A percentile compares a stretch with the other conserved stretches of the same genome.
These are phyloP conservation scores for Rotaria magnacalcarata DNA, from an alignment of 2,888 invertebrate genomes.

Conservation along the genomic window DNA sequence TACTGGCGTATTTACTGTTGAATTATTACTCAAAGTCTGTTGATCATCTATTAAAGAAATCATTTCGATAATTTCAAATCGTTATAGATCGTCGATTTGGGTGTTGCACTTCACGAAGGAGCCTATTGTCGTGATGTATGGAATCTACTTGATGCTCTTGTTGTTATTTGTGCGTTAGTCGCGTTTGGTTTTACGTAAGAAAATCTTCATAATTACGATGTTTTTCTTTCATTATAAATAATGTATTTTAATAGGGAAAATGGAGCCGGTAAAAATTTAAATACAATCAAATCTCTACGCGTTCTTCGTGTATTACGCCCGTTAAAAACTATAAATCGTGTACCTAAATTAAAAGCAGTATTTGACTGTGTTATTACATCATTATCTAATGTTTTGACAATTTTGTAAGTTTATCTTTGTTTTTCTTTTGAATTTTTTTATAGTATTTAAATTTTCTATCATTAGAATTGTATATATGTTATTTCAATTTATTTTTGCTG, in stretches of 20 bases:
- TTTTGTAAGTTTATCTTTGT: conserved; percentile 64
- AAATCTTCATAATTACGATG: too few species aligned
- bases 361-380: conserved; percentile 99
- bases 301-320: conserved; percentile 97
- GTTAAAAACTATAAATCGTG: conserved; percentile 98
- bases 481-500: conserved; percentile 96
- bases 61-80: too few species aligned
- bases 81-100: conserved; percentile 68
- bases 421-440: too few species aligned
- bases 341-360: conserved; percentile 96
- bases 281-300: conserved; percentile 97
- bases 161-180: conserved; percentile 93
- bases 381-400: conserved; percentile 99
- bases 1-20: conserved; percentile 97
- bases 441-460: too few species aligned
- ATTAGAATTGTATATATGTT: conserved; percentile 87
- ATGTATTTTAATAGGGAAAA: conserved; percentile 18
- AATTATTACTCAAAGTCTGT: conserved; percentile 77
- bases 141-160: conserved; percentile 98
- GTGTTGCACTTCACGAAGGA: conserved; percentile 91
- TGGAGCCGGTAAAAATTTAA: conserved; percentile 70
- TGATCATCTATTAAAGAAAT: not conserved
- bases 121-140: conserved; percentile 95
- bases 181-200: conserved; percentile 79
- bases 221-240: too few species aligned